Percentiles rank a stretch among this genome's conserved stretches.
phyloP scores from a whole-genome alignment of 2,113 vertebrate species.

The Eurystomus gularis region DNA sequence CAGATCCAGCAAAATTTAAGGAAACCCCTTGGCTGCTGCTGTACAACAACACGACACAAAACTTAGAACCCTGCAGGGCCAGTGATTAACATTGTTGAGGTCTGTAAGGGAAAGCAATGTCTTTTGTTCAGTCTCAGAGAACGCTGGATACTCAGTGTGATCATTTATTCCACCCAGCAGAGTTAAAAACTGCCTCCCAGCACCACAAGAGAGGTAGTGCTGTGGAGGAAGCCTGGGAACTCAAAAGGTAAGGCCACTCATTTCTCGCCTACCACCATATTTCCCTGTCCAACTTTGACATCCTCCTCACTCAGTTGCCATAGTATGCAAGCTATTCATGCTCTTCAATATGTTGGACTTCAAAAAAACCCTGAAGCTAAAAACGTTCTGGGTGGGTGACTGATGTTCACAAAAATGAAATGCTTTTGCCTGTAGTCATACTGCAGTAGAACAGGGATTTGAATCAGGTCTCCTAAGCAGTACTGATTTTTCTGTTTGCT shows the following conservation, averaged over 20 bases:
- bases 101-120: neutral
- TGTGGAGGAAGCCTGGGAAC: neutral
- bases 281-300: neutral
- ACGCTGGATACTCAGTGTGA: neutral
- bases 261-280: neutral
- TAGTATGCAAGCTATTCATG: neutral
- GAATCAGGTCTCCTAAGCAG: neutral
- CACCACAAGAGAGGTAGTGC: neutral
- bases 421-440: neutral
- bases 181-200: neutral
- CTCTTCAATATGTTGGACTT: neutral
- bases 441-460: neutral
- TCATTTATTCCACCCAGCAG: neutral
- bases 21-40: neutral
- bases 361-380: neutral
- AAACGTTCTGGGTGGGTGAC: neutral
- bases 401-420: neutral
- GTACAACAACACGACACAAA: accelerated
- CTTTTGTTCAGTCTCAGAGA: neutral
- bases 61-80: neutral
- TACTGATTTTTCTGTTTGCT: neutral
- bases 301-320: neutral
- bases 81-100: neutral
- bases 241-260: neutral
- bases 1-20: neutral